These are phyloP conservation scores for Aspidiotus destructor DNA, from an alignment of 2,888 invertebrate genomes.

Conservation along the genomic window DNA sequence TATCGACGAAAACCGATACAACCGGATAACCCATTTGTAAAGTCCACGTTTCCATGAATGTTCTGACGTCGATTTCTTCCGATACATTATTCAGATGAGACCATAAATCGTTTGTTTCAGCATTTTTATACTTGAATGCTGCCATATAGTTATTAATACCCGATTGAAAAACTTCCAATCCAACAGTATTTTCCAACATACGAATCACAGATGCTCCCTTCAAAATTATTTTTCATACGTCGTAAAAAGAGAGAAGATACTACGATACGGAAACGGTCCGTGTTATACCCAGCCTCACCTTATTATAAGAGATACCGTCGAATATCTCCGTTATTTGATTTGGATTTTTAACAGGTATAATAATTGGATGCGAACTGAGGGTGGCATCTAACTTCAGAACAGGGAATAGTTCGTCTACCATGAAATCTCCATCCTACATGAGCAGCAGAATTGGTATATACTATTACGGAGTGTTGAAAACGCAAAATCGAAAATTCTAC, in stretches of 20 bases:
- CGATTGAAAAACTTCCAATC: constrained; percentile 57
- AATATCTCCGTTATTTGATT: constrained; percentile 86
- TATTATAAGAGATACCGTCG: constrained; percentile 81
- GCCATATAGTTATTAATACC: constrained; percentile 67
- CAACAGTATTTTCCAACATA: constrained; percentile 77
- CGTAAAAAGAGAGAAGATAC: constrained; percentile 14
- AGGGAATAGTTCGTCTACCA: constrained; percentile 58
- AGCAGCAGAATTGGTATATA: constrained; percentile 1
- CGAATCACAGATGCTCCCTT: constrained; percentile 55
- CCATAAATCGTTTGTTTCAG: constrained; percentile 69
- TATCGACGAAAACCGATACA: constrained; percentile 49
- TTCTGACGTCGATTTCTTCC: constrained; percentile 31
- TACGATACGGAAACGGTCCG: not conserved
- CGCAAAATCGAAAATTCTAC: constrained; percentile 35
- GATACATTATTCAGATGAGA: constrained; percentile 53
- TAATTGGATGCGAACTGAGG: constrained; percentile 79
- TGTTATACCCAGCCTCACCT: constrained; percentile 48
- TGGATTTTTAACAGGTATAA: constrained; percentile 71
- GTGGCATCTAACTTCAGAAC: constrained; percentile 68
- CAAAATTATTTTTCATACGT: constrained; percentile 8
- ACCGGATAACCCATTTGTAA: constrained; percentile 80
- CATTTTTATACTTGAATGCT: constrained; percentile 60
- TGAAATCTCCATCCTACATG: constrained; percentile 64
- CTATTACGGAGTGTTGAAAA: not conserved
- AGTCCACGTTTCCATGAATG: constrained; percentile 74